These are phyloP conservation scores for cat (Felis catus) DNA, from an alignment of 2,113 vertebrate genomes.

Conservation along the genomic window DNA sequence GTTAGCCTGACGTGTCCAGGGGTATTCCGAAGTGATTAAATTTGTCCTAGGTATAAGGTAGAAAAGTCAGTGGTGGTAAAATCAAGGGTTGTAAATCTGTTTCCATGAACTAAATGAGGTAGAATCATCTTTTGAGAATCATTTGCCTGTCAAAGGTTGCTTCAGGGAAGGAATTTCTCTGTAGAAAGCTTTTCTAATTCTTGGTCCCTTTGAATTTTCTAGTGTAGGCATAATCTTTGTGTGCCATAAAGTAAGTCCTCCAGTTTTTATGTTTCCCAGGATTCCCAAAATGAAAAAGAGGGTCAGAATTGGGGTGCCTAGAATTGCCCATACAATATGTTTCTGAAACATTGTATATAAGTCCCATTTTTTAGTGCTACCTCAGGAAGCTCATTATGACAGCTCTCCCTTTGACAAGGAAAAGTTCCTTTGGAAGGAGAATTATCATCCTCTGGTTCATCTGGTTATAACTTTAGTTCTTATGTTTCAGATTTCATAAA, in stretches of 20 bases:
- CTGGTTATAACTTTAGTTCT: not conserved
- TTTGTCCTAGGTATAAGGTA: not conserved
- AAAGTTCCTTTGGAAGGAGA: not conserved
- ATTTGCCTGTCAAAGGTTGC: slow-evolving; percentile 23
- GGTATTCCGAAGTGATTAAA: not conserved
- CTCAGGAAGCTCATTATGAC: not conserved
- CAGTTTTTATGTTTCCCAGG: not conserved
- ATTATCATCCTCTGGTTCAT: not conserved
- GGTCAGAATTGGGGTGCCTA: not conserved
- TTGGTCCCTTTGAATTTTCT: not conserved
- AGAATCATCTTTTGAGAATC: not conserved
- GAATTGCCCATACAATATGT: not conserved
- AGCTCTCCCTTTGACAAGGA: not conserved
- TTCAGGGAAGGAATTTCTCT: not conserved
- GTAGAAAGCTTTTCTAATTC: not conserved
- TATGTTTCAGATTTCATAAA: not conserved
- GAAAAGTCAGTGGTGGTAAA: slow-evolving; percentile 39
- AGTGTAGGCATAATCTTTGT: not conserved
- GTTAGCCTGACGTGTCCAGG: not conserved
- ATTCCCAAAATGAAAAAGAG: not conserved
- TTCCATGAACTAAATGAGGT: slow-evolving; percentile 49
- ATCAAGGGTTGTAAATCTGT: not conserved
- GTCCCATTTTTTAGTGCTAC: not conserved
- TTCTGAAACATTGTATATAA: not conserved
- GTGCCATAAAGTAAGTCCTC: not conserved